Evolutionary conservation across 2,113 vertebrate species (phyloP), one percentile per base, ranked within the genome.

Genomic region (Synchiropus splendidus): DNA sequence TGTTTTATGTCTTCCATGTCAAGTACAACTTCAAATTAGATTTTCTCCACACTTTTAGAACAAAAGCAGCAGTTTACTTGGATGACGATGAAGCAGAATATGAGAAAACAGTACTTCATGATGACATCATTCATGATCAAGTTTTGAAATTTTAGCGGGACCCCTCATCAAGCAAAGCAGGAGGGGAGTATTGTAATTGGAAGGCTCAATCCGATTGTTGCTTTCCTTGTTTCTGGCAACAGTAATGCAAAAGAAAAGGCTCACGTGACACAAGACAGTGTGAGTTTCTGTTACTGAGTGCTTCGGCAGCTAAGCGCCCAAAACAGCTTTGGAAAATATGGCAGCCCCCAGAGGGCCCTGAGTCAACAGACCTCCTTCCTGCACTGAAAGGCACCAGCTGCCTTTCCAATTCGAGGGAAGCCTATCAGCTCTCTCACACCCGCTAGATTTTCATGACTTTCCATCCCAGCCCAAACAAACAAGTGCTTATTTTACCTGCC

Each of bases 331-430:
- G 59, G 69, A 65, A 73, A 74, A 74, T 67, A 75, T 37, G 67
- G 52, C 44, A 33, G 38, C 54, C 75, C 86, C 71, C 17, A 42
- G 16, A 75, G 67, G 82, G 76, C 74, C 71, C 61, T 76, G 51
- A 69, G 61, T 85, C 85, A 85, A 85, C 76, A 85, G 77, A 72
- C 50, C 59, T 78, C 54, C 71, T 79, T 72, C 48, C 0, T 0
- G 48, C 73, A 62, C 61, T 60, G 60, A 49, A 53, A 60, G 58
- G 73, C 45, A 59, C 49, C 77, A 75, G 85, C 87, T 88, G 85
- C 77, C 86, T 87, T 84, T 83, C 64, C 81, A 84, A 86, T 86
- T 82, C 85, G 64, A 70, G 69, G 43, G 45, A 83, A 81, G 79
- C 82, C 80, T 81, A 83, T 87, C 83, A 76, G 45, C 16, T n/a